phyloP scores from a whole-genome alignment of 2,888 invertebrate species.

The Coecobrya sp. region DNA sequence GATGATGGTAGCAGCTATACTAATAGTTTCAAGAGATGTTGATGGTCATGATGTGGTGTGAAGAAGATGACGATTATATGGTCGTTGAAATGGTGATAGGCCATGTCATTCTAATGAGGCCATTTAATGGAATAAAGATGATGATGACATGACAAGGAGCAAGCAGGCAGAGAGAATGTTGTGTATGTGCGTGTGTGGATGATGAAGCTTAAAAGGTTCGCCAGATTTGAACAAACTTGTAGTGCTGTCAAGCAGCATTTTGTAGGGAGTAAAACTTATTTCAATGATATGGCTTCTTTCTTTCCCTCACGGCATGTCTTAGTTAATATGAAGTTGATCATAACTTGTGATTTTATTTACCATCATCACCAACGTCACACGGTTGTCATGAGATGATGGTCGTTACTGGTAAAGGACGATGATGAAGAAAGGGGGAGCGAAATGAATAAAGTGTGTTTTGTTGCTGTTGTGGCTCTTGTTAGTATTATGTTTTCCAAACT shows the following conservation, averaged over 20 bases:
- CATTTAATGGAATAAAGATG: constrained; percentile 52
- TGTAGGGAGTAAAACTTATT: neutral
- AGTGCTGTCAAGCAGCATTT: neutral
- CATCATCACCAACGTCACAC: too few relatives aligned
- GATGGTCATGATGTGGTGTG: neutral
- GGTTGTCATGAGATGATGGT: too few relatives aligned
- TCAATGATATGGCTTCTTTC: neutral
- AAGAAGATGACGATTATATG: neutral
- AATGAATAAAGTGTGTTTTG: too few relatives aligned
- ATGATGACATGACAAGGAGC: neutral
- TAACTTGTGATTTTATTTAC: too few relatives aligned
- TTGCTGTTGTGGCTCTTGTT: too few relatives aligned
- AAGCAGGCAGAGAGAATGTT: neutral
- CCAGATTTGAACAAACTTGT: neutral
- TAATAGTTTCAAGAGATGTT: neutral
- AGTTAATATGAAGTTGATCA: too few relatives aligned
- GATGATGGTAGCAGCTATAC: neutral
- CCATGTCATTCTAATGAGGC: neutral
- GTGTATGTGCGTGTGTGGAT: neutral
- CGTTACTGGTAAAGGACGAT: too few relatives aligned
- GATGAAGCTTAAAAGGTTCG: neutral
- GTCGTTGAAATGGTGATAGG: neutral
- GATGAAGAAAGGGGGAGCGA: too few relatives aligned
- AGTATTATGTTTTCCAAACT: too few relatives aligned
- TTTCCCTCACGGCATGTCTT: neutral